Percentiles rank a stretch among this genome's conserved stretches.
Evolutionary conservation across 1,140 invertebrate species (phyloP).

Genomic region (Hestina assimilis): DNA sequence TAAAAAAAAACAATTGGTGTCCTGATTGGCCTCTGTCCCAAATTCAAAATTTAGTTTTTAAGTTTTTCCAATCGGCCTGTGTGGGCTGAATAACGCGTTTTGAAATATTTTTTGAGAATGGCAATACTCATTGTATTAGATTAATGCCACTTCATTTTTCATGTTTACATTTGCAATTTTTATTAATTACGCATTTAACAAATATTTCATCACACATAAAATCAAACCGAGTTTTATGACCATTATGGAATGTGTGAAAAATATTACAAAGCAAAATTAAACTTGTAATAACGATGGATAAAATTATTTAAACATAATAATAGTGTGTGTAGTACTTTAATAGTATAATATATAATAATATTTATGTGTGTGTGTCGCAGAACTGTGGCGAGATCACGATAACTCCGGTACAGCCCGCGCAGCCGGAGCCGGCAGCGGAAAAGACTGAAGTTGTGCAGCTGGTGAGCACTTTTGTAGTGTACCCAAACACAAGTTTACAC

Average conservation of each 20-base stretch:
- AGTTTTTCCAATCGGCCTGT: slow-evolving; percentile 10
- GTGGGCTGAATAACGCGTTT: slow-evolving; percentile 1
- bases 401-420: slow-evolving; percentile 77
- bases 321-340: too few relatives aligned
- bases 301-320: too few relatives aligned
- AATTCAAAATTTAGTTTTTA: slow-evolving; percentile 72
- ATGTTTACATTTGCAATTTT: slow-evolving; percentile 24
- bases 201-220: too few relatives aligned
- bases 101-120: slow-evolving; percentile 34
- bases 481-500: too few relatives aligned
- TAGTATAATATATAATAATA: too few relatives aligned
- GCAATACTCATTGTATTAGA: slow-evolving; percentile 63
- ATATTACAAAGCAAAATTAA: too few relatives aligned
- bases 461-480: slow-evolving; percentile 40
- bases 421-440: slow-evolving; percentile 48
- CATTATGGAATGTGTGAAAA: too few relatives aligned
- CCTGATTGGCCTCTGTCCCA: slow-evolving; percentile 67
- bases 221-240: too few relatives aligned
- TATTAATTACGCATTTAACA: slow-evolving; percentile 6
- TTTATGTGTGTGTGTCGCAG: slow-evolving; percentile 40
- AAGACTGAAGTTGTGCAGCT: slow-evolving; percentile 71
- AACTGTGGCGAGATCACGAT: slow-evolving; percentile 80
- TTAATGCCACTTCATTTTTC: slow-evolving; percentile 56
- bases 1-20: slow-evolving; percentile 64
- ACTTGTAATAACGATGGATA: too few relatives aligned